Evolutionary conservation across 2,797 vertebrate species (phyloP).

Genomic region (Sitta carolinensis): DNA sequence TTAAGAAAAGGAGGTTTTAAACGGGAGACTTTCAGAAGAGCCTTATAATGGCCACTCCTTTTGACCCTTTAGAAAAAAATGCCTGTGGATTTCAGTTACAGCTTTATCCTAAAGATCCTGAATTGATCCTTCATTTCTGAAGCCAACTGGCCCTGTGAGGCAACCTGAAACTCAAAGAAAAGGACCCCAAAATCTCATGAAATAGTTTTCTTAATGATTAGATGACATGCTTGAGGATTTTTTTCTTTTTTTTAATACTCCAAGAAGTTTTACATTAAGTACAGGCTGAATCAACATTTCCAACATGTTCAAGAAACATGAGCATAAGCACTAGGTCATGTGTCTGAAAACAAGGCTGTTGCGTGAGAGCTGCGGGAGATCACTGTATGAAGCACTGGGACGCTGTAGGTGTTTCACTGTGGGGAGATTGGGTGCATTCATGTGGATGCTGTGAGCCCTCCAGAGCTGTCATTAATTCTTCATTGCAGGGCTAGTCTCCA

Average conservation of each 20-base stretch:
- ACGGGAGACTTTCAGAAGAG: not conserved
- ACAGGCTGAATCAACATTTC: not conserved
- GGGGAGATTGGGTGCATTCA: not conserved
- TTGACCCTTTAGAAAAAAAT: not conserved
- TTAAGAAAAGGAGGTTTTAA: not conserved
- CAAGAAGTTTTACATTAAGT: not conserved
- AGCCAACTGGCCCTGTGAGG: not conserved
- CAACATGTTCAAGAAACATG: not conserved
- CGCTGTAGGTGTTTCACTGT: not conserved
- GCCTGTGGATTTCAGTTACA: not conserved
- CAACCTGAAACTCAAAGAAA: not conserved
- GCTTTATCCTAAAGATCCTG: not conserved
- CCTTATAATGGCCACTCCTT: not conserved
- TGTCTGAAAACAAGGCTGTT: not conserved
- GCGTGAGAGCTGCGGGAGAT: not conserved
- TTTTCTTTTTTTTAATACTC: not conserved
- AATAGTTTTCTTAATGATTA: not conserved
- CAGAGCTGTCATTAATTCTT: not conserved
- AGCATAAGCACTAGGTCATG: rapidly evolving
- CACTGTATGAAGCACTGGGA: not conserved
- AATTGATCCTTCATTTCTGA: not conserved
- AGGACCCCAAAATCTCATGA: not conserved
- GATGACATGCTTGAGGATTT: not conserved
- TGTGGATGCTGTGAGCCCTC: not conserved
- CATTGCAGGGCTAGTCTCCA: not conserved